A percentile compares a stretch with the other conserved stretches of the same genome.
These are phyloP conservation scores for Temnothorax rugatulus DNA, from an alignment of 2,888 invertebrate genomes.

Conservation along the genomic window DNA sequence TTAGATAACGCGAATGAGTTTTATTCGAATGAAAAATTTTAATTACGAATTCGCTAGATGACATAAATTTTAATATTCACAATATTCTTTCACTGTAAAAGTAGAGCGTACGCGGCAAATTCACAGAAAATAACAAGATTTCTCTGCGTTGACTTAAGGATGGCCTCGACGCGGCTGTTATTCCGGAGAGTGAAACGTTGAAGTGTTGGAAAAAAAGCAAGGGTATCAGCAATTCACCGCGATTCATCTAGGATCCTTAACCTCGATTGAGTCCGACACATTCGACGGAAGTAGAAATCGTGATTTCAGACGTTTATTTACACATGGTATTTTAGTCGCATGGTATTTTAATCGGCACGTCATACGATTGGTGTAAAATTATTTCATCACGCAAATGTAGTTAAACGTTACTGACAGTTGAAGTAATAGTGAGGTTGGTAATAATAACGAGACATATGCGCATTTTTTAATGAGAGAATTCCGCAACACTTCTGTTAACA, in stretches of 20 bases:
- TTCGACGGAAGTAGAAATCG: slow-evolving; percentile 41
- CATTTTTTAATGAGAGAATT: background rate
- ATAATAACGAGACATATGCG: background rate
- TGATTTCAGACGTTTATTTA: background rate
- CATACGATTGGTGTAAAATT: background rate
- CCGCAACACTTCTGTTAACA: background rate
- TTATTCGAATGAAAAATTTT: background rate
- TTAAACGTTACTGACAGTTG: background rate
- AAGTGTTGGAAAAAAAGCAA: slow-evolving; percentile 24
- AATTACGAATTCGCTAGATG: background rate
- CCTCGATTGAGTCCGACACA: slow-evolving; percentile 53
- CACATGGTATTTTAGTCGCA: background rate
- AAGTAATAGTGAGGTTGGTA: background rate
- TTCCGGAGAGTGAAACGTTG: slow-evolving; percentile 40
- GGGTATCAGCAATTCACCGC: slow-evolving; percentile 20
- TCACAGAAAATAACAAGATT: slow-evolving; percentile 24
- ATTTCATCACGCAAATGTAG: slow-evolving; percentile 2
- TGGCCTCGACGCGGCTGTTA: slow-evolving; percentile 19
- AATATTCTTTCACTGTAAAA: background rate
- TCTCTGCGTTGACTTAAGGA: slow-evolving; percentile 16
- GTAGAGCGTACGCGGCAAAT: background rate
- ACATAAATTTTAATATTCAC: background rate
- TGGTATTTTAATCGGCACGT: background rate
- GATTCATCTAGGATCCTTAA: slow-evolving; percentile 52
- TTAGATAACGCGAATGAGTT: background rate